Base-by-base conservation (phyloP, 2,888 invertebrate genomes). In the Habrosyne pyritoides region DNA sequence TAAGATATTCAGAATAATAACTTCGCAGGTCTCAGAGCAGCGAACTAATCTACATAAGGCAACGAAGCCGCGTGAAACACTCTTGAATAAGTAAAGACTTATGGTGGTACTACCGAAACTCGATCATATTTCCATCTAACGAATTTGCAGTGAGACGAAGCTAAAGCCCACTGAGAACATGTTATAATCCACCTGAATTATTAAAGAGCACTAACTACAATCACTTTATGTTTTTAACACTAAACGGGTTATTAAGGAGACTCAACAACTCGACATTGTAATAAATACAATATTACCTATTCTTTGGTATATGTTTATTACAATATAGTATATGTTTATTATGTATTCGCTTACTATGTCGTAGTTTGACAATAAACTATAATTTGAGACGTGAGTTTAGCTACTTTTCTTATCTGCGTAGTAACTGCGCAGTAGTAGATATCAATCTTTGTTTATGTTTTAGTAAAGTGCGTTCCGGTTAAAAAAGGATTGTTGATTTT, bases 61-160 rank as follows among this genome's bases (percentile, higher is more conserved):
- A 63, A 66, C 57, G 63, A 49, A 52, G 58, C 58, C 57, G 60
- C 57, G 64, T 62, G 69, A 70, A 71, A 66, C 57, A 69, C 46
- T 60, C 59, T 66, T 81, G 74, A 81, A 82, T 82, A 83, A 78
- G 67, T 81, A 73, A 81, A 67, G 64, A 66, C 58, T 60, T 62
- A 54, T 52, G 24, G 46, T 52, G 59, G 55, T 63, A 60, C 59
- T 63, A 61, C 12, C 26, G 7, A 14, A 24, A 49, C 26, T n/a
- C 24, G 48, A 49, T 49, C 48, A 49, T 56, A 58, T 60, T 69
- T 63, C 60, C 56, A 59, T 56, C 36, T 53, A 53, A 63, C 66
- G 8, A 18, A 18, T n/a, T 18, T 33, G 33, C n/a, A 18, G 14
- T 7, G 14, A 36, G 33, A 4, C 10, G 12, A 10, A 12, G 0